Base-by-base conservation (phyloP, 2,888 invertebrate species). In the Anaspis maculata region DNA sequence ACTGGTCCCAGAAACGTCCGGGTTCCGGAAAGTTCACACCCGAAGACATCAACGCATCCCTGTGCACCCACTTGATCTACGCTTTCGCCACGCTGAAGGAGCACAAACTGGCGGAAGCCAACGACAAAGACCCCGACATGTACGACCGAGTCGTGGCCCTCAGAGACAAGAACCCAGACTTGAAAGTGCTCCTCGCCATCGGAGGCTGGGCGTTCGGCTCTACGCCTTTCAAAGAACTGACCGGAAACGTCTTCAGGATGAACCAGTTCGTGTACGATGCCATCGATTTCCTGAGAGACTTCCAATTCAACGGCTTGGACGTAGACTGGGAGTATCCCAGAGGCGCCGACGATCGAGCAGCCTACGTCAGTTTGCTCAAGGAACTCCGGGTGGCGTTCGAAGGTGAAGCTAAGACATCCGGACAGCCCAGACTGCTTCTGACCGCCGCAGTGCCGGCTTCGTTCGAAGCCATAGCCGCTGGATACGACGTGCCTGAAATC, bases 141-240 rank as follows among this genome's bases (percentile, higher is more conserved):
- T 95, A 91, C 55, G 83, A 85, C 33, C 76, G 85, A 50, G 78
- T 95, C 5, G 80, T 91, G 19, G 84, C 79, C 0, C 67, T 95
- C 41, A 80, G 92, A 36, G 87, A 90, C 41, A 83, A 84, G 58
- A 92, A 94, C 66, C 82, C 90, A 0, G 82, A 87, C 48, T 67
- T 95, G 39, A 92, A 88, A 74, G 86, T 81, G 56, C 68, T 89
- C 1, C 66, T 90, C 10, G 89, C 89, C 1, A 88, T 95, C 48
- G 95, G 95, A 35, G 95, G 95, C 12, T 95, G 94, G 94, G 90
- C 90, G 1, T 94, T 94, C 56, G 94, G 94, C 7, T 92, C 94
- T 1, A 90, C 89, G 0, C 91, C 91, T 2, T 91, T 90, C 73
- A 90, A 89, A 69, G 90, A 91, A 60, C 72, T 92, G 24, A 91